Evolutionary conservation across 2,888 invertebrate genomes (phyloP), one percentile per base, ranked within the genome.

Genomic region (Sarcophaga rosellei): DNA sequence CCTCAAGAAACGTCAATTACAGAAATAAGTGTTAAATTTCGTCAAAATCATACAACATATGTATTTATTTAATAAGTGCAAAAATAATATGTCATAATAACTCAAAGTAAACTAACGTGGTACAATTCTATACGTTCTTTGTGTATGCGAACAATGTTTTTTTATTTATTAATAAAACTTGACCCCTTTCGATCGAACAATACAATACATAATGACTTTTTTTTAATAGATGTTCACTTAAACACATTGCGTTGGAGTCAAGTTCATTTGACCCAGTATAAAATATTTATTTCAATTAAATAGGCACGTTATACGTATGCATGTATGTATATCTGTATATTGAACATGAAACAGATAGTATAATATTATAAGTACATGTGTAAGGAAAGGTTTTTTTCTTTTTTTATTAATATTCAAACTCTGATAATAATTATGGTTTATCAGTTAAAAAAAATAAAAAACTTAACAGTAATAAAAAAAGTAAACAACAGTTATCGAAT

Each of bases 181-280:
- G 80, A 80, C 80, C 73, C 72, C 66, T 73, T 80, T 68, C 10
- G 44, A 47, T 23, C 44, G 53, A 15, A 72, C 63, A 63, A 57
- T 72, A 72, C n/a, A 72, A 61, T 11, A 35, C 15, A 53, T 8
- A 35, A 35, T 35, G 35, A 35, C 35, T 35, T 35, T 35, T 35
- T 65, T 35, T 65, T 3, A 44, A 17, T 65, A 65, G 45, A 44
- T 45, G 20, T 70, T 47, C 62, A 63, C 47, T 53, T 62, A 12
- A 73, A 15, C 6, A 47, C 25, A 63, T 63, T 45, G n/a, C 73
- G 17, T 62, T 21, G 21, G 21, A 45, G 25, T 45, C 10, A 15
- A 62, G 25, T 45, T 17, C 45, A 23, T 23, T 74, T 74, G 23
- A 63, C 21, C 23, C 20, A 45, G 17, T 61, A 72, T 61, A 10